Evolutionary conservation across 2,888 invertebrate species (phyloP).

Genomic region (Synergus laeviventris): DNA sequence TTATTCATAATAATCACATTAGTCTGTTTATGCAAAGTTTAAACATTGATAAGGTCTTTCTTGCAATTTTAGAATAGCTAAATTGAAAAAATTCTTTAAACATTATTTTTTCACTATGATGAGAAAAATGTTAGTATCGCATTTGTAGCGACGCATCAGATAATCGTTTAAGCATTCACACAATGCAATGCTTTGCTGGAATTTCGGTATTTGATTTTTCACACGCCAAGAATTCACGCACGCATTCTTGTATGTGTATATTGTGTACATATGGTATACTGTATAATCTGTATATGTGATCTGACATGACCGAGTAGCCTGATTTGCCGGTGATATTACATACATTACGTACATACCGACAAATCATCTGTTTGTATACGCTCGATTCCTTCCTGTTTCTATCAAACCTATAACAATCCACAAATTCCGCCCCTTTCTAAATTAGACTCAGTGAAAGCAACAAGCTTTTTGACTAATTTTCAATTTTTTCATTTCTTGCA

Average conservation of each 20-base stretch:
- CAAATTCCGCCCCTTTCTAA: slow-evolving; percentile 1
- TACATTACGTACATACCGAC: slow-evolving; percentile 19
- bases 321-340: slow-evolving; percentile 33
- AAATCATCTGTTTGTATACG: slow-evolving; percentile 32
- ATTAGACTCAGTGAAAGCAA: neutral
- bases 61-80: neutral
- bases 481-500: neutral
- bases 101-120: neutral
- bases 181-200: slow-evolving; percentile 18
- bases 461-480: neutral
- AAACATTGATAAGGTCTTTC: neutral
- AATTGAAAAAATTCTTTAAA: neutral
- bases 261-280: too few relatives aligned
- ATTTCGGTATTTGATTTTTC: slow-evolving; percentile 27
- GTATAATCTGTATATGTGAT: neutral
- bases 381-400: neutral
- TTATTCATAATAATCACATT: too few relatives aligned
- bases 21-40: too few relatives aligned
- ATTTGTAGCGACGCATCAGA: neutral
- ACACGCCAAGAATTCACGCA: slow-evolving; percentile 28
- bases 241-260: neutral
- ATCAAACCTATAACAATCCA: slow-evolving; percentile 1
- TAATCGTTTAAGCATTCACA: slow-evolving; percentile 33
- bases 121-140: neutral
- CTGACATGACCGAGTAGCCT: slow-evolving; percentile 26